Evolutionary conservation across 2,888 invertebrate genomes (phyloP).

Genomic region (Clepsis dumicolana): DNA sequence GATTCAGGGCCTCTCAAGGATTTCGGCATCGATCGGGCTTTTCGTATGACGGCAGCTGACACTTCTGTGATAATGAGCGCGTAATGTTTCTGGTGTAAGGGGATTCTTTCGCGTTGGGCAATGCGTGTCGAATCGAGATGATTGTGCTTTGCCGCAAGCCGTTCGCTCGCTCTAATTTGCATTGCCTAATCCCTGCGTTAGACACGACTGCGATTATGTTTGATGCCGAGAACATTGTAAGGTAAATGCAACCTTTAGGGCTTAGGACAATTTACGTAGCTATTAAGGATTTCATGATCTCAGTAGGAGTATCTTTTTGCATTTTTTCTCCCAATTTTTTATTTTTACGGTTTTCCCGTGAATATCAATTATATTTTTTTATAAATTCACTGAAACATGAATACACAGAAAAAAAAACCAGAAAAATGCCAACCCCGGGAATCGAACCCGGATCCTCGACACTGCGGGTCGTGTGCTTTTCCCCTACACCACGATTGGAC

Average conservation of each 20-base stretch:
- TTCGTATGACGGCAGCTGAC: slow-evolving; percentile 32
- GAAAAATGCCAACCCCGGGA: too few relatives aligned
- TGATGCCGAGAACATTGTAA: neutral
- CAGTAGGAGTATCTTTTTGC: too few relatives aligned
- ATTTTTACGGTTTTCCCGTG: too few relatives aligned
- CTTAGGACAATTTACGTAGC: neutral
- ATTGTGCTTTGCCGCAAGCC: slow-evolving; percentile 43
- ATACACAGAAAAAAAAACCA: too few relatives aligned
- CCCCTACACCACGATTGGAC: too few relatives aligned
- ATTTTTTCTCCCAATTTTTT: too few relatives aligned
- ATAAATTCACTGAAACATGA: too few relatives aligned
- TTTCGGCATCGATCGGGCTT: slow-evolving; percentile 55
- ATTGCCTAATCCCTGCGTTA: slow-evolving; percentile 33
- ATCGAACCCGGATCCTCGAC: too few relatives aligned
- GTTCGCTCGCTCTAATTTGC: slow-evolving; percentile 49
- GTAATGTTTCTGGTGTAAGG: slow-evolving; percentile 46
- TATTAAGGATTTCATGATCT: too few relatives aligned
- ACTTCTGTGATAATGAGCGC: slow-evolving; percentile 40
- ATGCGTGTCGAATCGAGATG: slow-evolving; percentile 43
- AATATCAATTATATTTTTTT: too few relatives aligned
- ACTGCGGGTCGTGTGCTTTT: too few relatives aligned
- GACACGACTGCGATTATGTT: slow-evolving; percentile 20
- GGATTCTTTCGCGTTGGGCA: slow-evolving; percentile 32
- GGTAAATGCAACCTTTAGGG: neutral
- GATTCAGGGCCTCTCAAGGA: slow-evolving; percentile 54